Evolutionary conservation across 2,113 vertebrate genomes (phyloP), one percentile per base, ranked within the genome.

Genomic region (Elaphurus davidianus): DNA sequence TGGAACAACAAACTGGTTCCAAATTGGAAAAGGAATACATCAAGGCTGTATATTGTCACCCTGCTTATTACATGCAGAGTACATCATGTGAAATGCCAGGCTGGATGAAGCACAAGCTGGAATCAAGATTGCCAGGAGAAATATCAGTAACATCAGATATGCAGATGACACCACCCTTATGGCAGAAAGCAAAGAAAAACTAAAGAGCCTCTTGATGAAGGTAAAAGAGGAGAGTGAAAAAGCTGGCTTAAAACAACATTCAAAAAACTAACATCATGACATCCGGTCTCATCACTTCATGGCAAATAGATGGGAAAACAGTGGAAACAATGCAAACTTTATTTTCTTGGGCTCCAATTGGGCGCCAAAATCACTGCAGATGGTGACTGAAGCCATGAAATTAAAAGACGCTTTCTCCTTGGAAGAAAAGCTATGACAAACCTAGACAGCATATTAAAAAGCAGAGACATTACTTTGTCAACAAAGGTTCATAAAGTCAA

Each of bases 21-120:
- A 23, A 40, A 40, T 12, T 6, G 19, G n/a, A 4, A 40, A 71
- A 71, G 10, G n/a, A 23, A 36, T 40, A 40, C 2, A 0, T 71
- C n/a, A 71, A 40, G n/a, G 67, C 67, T 71, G n/a, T 71, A 23
- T 71, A 40, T 23, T 71, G 67, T 71, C 5, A 40, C n/a, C 67
- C n/a, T 71, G 67, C 19, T 71, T 40, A 71, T 71, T 71, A 40
- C 21, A 40, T 71, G 19, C 67, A 71, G 10, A 23, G n/a, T 40
- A 71, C n/a, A 36, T 71, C n/a, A 71, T 23, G 10, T 12, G 67
- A 71, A 71, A 71, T 6, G n/a, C 67, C 2, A 3, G n/a, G n/a
- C 19, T 71, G 19, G 19, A 71, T 12, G 67, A 71, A 71, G 10
- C 67, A 40, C 5, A 71, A 40, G n/a, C 67, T 40, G 2, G 67